Conservation (phyloP, 2,113 vertebrate species). For the Tychaedon coryphoeus region DNA sequence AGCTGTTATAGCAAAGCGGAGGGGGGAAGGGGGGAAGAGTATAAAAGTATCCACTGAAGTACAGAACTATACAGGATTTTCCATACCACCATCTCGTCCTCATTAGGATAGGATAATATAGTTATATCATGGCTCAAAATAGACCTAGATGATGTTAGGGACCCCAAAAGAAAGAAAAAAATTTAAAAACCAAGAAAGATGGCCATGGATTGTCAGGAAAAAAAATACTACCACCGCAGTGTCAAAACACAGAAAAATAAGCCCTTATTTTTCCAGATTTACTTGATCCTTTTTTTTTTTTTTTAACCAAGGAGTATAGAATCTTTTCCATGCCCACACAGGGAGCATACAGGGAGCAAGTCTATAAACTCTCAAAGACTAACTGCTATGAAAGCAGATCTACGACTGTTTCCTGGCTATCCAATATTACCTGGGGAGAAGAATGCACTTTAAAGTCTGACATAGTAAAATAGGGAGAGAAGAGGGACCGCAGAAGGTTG, state of each 20-base stretch:
- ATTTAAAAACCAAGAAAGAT: not conserved
- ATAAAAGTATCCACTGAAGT: not conserved
- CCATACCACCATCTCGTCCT: not conserved
- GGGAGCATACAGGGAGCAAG: not conserved
- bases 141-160: not conserved
- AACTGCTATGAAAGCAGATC: not conserved
- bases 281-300: not conserved
- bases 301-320: not conserved
- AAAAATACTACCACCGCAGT: not conserved
- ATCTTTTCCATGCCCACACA: not conserved
- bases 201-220: not conserved
- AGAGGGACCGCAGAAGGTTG: not conserved
- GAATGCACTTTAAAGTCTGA: conserved; percentile 37
- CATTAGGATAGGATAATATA: not conserved
- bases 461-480: not conserved
- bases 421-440: conserved; percentile 33
- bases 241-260: not conserved
- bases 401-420: not conserved
- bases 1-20: not conserved
- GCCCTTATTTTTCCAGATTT: not conserved
- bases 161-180: not conserved
- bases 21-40: fast-evolving
- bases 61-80: not conserved
- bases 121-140: not conserved
- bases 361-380: not conserved